A percentile compares a stretch with the other conserved stretches of the same genome.
Conservation (phyloP, 2,113 vertebrate genomes). For the Centrocercus urophasianus region DNA sequence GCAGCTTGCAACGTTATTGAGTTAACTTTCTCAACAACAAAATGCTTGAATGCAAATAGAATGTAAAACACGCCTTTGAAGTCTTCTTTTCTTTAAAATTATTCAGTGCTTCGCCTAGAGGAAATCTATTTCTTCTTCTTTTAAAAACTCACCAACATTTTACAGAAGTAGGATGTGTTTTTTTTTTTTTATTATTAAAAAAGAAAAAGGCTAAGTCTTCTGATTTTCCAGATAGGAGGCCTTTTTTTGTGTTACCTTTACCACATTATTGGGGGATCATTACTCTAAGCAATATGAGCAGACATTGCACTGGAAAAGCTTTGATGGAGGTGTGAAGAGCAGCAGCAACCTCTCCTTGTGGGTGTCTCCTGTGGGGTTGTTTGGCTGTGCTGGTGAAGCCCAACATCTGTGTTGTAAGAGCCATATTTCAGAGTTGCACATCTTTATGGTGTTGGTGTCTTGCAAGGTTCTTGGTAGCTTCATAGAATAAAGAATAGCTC, state of each 20-base stretch:
- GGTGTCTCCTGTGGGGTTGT: not conserved
- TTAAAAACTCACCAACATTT: not conserved
- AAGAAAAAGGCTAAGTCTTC: not conserved
- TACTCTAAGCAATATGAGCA: not conserved
- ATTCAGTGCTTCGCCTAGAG: constrained; percentile 32
- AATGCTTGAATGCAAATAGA: constrained; percentile 25
- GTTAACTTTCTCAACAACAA: constrained; percentile 29
- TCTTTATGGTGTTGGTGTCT: not conserved
- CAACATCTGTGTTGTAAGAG: not conserved
- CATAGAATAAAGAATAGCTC: not conserved
- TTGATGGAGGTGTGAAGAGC: not conserved
- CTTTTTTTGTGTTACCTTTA: not conserved
- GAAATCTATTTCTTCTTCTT: constrained; percentile 29
- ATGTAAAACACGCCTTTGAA: constrained; percentile 41
- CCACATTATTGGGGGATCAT: not conserved
- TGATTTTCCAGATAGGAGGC: not conserved
- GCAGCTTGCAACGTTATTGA: not conserved
- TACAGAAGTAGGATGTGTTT: not conserved
- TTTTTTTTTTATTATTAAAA: not conserved
- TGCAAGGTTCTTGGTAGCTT: not conserved
- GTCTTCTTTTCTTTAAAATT: not conserved
- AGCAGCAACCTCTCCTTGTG: rapidly evolving
- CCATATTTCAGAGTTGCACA: not conserved
- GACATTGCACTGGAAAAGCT: not conserved
- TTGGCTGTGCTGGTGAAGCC: not conserved